These are phyloP conservation scores for Rotaria socialis DNA, from an alignment of 2,888 invertebrate species.

Conservation along the genomic window DNA sequence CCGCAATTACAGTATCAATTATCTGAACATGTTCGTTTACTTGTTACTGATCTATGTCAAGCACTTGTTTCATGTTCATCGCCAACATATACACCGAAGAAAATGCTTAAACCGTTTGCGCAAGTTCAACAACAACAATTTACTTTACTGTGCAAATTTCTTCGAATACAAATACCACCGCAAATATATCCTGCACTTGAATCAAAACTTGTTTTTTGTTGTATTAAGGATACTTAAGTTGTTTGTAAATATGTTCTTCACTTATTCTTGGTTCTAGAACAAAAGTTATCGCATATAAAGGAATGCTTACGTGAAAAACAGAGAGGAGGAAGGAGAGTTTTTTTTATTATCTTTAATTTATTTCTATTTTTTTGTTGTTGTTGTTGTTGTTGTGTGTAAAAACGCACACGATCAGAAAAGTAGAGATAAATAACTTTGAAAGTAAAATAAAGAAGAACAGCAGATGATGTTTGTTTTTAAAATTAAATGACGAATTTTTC, in stretches of 20 bases:
- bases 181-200: not conserved
- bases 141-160: slow-evolving; percentile 15
- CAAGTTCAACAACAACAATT: slow-evolving; percentile 27
- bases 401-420: not conserved
- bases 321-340: not conserved
- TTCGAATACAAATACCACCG: not conserved
- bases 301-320: not conserved
- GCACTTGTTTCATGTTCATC: not conserved
- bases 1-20: slow-evolving; percentile 28
- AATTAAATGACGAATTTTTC: too few species aligned
- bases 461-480: not conserved
- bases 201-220: slow-evolving; percentile 1
- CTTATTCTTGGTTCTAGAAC: not conserved
- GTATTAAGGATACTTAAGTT: not conserved
- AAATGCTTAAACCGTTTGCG: slow-evolving; percentile 22
- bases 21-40: slow-evolving; percentile 29
- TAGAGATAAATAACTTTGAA: slow-evolving; percentile 11
- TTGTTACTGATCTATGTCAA: slow-evolving; percentile 33
- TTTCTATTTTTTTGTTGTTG: not conserved
- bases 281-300: not conserved
- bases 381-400: not conserved
- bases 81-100: not conserved
- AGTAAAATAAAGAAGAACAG: slow-evolving; percentile 26
- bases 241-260: slow-evolving; percentile 10
- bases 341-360: slow-evolving; percentile 8